Base-by-base conservation (phyloP, 2,797 vertebrate species). In the Geotrypetes seraphini region DNA sequence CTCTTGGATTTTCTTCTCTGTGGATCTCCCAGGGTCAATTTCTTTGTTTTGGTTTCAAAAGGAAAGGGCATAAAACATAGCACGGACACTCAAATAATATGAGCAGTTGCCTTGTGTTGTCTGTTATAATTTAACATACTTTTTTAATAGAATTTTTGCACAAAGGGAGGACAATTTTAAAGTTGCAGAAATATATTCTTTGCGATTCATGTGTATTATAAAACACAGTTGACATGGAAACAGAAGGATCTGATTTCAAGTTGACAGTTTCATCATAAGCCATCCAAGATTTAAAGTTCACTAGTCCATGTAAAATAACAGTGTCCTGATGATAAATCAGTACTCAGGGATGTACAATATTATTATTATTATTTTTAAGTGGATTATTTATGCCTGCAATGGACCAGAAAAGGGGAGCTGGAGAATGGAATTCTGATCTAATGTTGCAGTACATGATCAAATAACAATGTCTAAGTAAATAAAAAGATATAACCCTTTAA, bases 351-450 rank as follows among this genome's bases (percentile, higher is more conserved):
- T 61, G 60, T 51, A 63, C 28, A 36, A 57, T 38, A 60, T 75
- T 73, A 68, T 67, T 52, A 68, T 67, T 52, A 15, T 60, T 75
- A 68, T 67, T 52, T 15, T 60, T 75, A 66, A 77, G 60, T 67
- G 53, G 69, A 75, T 79, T 77, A 79, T 73, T 81, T 75, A 74
- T 75, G 68, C 60, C 65, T 16, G 48, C 65, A 66, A 35, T 6
- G 18, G 3, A 68, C 28, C 63, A 65, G 40, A 63, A 70, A 46
- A 39, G 11, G 30, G 21, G 19, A 4, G 4, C 46, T 16, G 36
- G 39, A 53, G 35, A 23, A 12, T 46, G 56, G 62, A 76, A 73
- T 70, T 42, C 58, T 57, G 50, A 66, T 77, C 57, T 60, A 60
- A 66, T 70, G 64, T 73, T 48, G 57, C 70, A 38, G 36, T 53